These are phyloP conservation scores for Apocrypta bakeri DNA, from an alignment of 1,140 invertebrate genomes.

Conservation along the genomic window DNA sequence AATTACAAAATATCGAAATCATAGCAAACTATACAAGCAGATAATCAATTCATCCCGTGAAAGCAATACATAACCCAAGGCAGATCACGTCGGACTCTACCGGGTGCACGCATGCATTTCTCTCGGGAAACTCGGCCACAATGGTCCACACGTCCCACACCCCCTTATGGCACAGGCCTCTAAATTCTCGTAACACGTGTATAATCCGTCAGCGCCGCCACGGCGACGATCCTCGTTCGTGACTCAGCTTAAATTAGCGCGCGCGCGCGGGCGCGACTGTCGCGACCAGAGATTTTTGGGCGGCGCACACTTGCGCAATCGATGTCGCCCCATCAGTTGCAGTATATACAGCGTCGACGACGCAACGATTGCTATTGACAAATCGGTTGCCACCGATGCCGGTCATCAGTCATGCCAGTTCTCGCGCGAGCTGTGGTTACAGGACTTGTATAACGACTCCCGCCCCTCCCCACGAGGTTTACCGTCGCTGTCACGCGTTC, in stretches of 20 bases:
- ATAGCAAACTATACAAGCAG: neutral
- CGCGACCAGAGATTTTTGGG: conserved; percentile 33
- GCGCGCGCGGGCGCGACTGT: neutral
- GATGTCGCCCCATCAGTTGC: neutral
- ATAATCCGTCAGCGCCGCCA: neutral
- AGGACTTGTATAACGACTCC: neutral
- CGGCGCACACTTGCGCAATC: neutral
- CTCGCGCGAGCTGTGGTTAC: neutral
- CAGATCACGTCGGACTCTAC: neutral
- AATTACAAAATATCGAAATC: neutral
- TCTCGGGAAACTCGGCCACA: neutral
- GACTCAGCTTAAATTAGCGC: neutral
- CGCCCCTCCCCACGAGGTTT: neutral
- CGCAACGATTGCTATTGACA: conserved; percentile 66
- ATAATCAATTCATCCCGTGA: neutral
- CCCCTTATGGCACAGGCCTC: neutral
- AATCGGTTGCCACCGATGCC: conserved; percentile 56
- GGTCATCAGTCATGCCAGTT: conserved; percentile 60
- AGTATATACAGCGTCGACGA: neutral
- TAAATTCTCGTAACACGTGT: conserved; percentile 12
- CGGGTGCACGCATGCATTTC: neutral
- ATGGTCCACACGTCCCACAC: neutral
- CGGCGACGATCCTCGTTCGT: neutral
- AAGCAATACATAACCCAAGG: neutral
- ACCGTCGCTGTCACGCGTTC: neutral